Base-by-base conservation (phyloP, 2,113 vertebrate species). In the Carassius gibelio region DNA sequence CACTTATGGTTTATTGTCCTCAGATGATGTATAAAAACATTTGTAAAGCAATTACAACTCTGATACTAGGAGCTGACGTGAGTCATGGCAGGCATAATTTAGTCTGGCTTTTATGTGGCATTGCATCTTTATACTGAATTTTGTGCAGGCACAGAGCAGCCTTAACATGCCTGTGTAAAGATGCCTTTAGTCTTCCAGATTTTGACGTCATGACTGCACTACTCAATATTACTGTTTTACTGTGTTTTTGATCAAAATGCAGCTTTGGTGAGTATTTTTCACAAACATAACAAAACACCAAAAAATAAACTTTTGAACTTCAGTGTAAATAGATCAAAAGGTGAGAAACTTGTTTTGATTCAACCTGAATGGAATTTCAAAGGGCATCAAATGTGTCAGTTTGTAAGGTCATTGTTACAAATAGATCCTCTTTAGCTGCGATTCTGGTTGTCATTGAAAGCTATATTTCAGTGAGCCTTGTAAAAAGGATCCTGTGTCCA, bases 371-470 rank as follows among this genome's bases (percentile, higher is more conserved):
- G 13, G 34, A 75, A 1, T 62, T 80, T 85, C 89, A 93, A 87
- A 61, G 85, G 84, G 52, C 89, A 90, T 89, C 91, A 92, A 88
- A 85, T 61, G 5, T 68, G 72, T 66, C 38, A 45, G 17, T 64
- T 91, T 92, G 89, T 92, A 92, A 88, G 88, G 91, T 88, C 23
- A 7, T 19, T 83, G 57, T 91, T 92, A 91, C 92, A 92, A 94
- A 93, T 91, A 86, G 88, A 90, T 50, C 57, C 68, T 90, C 84
- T 89, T 90, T 92, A 89, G 88, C 81, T 91, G 66, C 10, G 1
- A 57, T 71, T 82, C 36, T 82, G 66, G 15, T 87, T 90, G 92
- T 86, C 90, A 92, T 91, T 94, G 90, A 86, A 74, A 87, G 84
- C 87, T 81, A 92, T 92, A 92, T 89, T 92, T 88, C 64, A 55